phyloP scores from a whole-genome alignment of 2,888 invertebrate species.

The Loripinus fragilis region DNA sequence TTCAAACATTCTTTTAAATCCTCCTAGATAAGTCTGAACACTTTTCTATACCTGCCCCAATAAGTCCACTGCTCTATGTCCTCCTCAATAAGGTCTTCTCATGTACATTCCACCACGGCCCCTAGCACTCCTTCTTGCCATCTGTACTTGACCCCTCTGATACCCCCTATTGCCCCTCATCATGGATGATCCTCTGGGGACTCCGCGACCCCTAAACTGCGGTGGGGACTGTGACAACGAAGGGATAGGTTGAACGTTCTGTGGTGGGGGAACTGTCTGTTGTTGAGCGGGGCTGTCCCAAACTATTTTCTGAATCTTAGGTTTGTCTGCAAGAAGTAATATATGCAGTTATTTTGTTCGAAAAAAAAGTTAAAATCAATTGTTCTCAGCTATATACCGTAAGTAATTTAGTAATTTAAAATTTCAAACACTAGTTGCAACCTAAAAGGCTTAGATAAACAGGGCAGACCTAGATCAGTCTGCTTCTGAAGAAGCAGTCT shows the following conservation, averaged over 20 bases:
- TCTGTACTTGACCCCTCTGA: slow-evolving; percentile 30
- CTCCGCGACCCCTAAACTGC: slow-evolving; percentile 48
- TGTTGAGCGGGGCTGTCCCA: slow-evolving; percentile 59
- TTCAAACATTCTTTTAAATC: too few relatives aligned
- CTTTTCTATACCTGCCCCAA: too few relatives aligned
- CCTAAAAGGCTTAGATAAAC: too few relatives aligned
- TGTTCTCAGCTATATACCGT: not conserved
- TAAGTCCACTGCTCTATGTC: too few relatives aligned
- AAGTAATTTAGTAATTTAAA: too few relatives aligned
- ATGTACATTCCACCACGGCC: slow-evolving; percentile 2
- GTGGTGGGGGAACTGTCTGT: slow-evolving; percentile 9
- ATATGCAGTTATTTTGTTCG: too few relatives aligned
- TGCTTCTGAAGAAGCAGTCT: too few relatives aligned
- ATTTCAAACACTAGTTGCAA: too few relatives aligned
- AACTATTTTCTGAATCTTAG: slow-evolving; percentile 75
- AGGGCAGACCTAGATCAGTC: too few relatives aligned
- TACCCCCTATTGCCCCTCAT: slow-evolving; percentile 42
- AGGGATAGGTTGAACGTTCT: slow-evolving; percentile 17
- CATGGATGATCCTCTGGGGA: slow-evolving; percentile 49
- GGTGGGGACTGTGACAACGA: slow-evolving; percentile 13
- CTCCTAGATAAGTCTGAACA: too few relatives aligned
- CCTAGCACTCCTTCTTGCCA: slow-evolving; percentile 41
- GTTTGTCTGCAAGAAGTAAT: slow-evolving; percentile 62
- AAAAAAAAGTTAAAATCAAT: too few relatives aligned
- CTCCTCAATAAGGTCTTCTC: slow-evolving; percentile 4